Base-by-base conservation (phyloP, 2,113 vertebrate genomes). In the Pelecanus crispus region DNA sequence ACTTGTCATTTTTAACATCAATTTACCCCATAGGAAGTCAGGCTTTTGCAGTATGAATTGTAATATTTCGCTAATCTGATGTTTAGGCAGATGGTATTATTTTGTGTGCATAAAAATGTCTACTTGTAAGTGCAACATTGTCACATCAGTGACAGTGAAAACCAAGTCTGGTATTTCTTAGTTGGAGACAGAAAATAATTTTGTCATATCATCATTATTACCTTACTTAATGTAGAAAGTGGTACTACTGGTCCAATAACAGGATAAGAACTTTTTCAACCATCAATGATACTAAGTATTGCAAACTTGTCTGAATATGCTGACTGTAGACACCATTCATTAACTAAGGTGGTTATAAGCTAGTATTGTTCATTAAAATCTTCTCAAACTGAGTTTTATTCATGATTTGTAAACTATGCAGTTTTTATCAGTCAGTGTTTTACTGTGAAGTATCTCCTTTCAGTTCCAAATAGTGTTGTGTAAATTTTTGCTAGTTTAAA, bases 21-120 rank as follows among this genome's bases (percentile, higher is more conserved):
- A 16, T 88, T 93, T 88, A 63, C 50, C 36, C 17, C 67, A 61
- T 17, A 70, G 70, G 62, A 95, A 91, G 53, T 95, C 61, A 86
- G 59, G 4, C 13, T 92, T 94, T 75, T 95, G 40, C 65, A 70
- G 32, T 75, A 29, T 93, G 66, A 95, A 91, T 97, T 91, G 88
- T 91, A 81, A 49, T 94, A 75, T 91, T 87, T 83, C n/a, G 47
- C 68, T 93, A 83, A 93, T 66, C 77, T 56, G 44, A 44, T 82
- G 15, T 82, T 93, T 90, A 96, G 53, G 62, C 42, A 81, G 89
- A 74, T 0, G 1, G 3, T 68, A 44, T 85, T 90, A 68, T 71
- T 80, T 91, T 91, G 36, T 52, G 31, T 85, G 40, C 38, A 85
- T 96, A 88, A 96, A 92, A 74, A 77, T 59, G 26, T 11, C n/a